Evolutionary conservation across 2,113 vertebrate genomes (phyloP), one percentile per base, ranked within the genome.

Genomic region (Microcebus lehilahytsara): DNA sequence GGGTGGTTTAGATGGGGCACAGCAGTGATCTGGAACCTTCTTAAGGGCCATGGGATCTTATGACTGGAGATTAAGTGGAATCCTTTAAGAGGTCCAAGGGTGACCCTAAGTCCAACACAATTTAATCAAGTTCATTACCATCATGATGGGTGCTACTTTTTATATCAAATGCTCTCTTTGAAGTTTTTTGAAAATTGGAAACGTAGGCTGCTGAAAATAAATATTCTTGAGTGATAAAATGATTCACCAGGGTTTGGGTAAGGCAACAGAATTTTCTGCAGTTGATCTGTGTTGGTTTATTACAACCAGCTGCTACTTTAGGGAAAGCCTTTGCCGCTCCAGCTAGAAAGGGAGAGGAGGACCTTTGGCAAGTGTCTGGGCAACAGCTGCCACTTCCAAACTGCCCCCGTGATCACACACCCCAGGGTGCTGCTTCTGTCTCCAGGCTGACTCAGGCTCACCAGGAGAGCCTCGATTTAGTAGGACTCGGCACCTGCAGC

Each of bases 131-230:
- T 64, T 85, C 20, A 46, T 91, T 62, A n/a, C 51, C n/a, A 27
- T 95, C 37, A n/a, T 27, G 6, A 40, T 56, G 25, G 32, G 0
- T 42, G 34, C 46, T 93, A 11, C 78, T 53, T 84, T 53, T 84
- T 22, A 67, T 49, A 40, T 66, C 22, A 51, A 74, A 74, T 69
- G 9, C 25, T 58, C 2, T 91, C 74, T 40, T 32, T 81, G 37
- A 53, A 66, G 3, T 10, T 83, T 53, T 88, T 95, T 75, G 72
- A 89, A 95, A 92, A 87, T 27, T 85, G 75, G 40, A 92, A 94
- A 67, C 13, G 4, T 67, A 30, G 1, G 7, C 8, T 42, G 80
- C 79, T 72, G 40, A 80, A 79, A 77, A 83, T 32, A 64, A 78
- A 72, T 80, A 69, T 40, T 53, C 34, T 72, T 87, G 78, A 74